phyloP scores from a whole-genome alignment of 2,797 vertebrate genomes.

The Mergus octosetaceus region DNA sequence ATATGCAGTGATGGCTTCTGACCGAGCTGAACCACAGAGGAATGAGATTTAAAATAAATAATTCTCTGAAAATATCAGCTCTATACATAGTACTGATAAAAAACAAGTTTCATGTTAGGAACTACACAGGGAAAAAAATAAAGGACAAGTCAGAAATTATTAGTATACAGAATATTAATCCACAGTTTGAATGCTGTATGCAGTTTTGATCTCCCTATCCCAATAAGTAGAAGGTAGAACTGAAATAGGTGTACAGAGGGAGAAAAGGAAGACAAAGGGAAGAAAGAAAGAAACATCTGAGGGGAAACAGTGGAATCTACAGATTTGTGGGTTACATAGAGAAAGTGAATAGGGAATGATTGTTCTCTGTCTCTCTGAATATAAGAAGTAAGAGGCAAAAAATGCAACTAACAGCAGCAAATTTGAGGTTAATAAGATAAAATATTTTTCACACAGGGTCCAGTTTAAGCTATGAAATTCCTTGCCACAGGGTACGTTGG shows the following conservation, averaged over 20 bases:
- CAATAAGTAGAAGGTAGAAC: not conserved
- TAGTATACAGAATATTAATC: not conserved
- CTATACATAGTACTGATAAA: not conserved
- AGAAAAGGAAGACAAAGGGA: not conserved
- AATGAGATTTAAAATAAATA: not conserved
- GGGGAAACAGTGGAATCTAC: not conserved
- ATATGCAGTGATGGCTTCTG: not conserved
- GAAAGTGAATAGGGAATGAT: not conserved
- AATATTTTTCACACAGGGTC: not conserved
- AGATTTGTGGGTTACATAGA: not conserved
- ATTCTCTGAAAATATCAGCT: not conserved
- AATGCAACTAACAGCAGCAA: not conserved
- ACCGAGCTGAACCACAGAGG: not conserved
- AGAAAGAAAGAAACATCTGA: not conserved
- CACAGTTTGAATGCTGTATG: not conserved
- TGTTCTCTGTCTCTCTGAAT: not conserved
- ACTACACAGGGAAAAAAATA: not conserved
- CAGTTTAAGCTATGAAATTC: not conserved
- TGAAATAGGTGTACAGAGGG: not conserved
- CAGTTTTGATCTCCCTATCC: not conserved
- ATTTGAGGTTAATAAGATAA: not conserved
- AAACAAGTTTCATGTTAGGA: not conserved
- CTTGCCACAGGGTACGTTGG: not conserved
- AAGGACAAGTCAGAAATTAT: not conserved
- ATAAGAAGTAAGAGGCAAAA: not conserved